These are phyloP conservation scores for Ditula angustiorana DNA, from an alignment of 2,888 invertebrate species.

Conservation along the genomic window DNA sequence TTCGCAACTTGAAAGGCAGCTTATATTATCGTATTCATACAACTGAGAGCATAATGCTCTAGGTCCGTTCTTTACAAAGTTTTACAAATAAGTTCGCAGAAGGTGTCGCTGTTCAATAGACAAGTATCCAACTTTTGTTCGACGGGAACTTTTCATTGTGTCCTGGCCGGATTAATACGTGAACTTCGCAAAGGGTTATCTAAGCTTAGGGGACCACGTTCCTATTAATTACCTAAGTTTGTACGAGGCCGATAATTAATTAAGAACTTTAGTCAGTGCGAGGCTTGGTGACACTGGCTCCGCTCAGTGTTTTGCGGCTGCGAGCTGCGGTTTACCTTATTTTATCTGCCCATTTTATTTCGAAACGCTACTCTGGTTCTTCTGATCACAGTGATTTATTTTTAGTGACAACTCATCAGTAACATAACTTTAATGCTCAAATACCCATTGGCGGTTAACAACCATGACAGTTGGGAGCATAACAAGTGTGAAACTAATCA, in stretches of 20 bases:
- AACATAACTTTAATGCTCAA: too few relatives aligned
- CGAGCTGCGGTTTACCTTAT: constrained; percentile 40
- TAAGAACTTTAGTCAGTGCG: constrained; percentile 60
- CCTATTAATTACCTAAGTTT: constrained; percentile 80
- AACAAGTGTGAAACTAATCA: too few relatives aligned
- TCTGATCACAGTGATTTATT: too few relatives aligned
- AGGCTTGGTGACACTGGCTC: constrained; percentile 44
- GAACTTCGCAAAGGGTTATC: constrained; percentile 78
- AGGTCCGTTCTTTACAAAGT: constrained; percentile 8
- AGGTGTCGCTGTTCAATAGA: constrained; percentile 41
- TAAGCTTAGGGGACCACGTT: constrained; percentile 76
- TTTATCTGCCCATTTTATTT: constrained; percentile 6
- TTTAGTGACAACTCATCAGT: too few relatives aligned
- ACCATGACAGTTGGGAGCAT: too few relatives aligned
- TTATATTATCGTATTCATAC: neutral
- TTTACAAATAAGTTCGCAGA: constrained; percentile 23
- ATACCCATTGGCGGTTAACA: too few relatives aligned
- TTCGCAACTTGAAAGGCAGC: neutral
- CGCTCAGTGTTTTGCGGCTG: constrained; percentile 39
- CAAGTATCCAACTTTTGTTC: constrained; percentile 42
- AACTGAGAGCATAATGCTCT: neutral
- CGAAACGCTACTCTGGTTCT: neutral
- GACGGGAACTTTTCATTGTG: constrained; percentile 70
- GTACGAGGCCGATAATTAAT: constrained; percentile 74
- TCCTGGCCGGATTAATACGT: constrained; percentile 74